Conservation (phyloP, 2,113 vertebrate genomes). For the Nyctibius bracteatus region DNA sequence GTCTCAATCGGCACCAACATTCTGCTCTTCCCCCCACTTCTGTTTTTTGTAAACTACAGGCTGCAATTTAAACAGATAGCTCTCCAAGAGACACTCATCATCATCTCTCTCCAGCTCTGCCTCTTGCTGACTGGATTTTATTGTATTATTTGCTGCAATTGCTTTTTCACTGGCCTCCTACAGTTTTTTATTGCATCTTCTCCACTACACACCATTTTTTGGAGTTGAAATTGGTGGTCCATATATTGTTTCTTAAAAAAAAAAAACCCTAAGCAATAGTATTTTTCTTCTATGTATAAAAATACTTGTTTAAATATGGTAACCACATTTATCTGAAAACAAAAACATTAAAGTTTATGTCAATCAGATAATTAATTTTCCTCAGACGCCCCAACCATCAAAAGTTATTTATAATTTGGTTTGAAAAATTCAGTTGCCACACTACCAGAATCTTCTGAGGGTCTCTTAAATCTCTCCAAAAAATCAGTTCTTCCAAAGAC, state of each 20-base stretch:
- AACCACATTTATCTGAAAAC: background rate
- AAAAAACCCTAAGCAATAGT: background rate
- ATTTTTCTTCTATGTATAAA: background rate
- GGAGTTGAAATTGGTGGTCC: background rate
- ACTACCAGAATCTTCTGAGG: background rate
- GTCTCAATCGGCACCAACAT: background rate
- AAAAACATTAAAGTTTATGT: background rate
- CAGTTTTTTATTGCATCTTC: background rate
- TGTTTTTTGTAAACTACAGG: background rate
- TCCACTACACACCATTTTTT: background rate
- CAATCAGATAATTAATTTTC: background rate
- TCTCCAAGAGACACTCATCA: background rate
- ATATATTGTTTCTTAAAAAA: background rate
- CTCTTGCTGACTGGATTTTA: background rate
- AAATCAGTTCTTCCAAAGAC: background rate
- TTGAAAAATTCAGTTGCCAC: background rate
- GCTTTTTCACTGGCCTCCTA: background rate
- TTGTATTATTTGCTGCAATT: background rate
- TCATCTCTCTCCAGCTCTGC: background rate
- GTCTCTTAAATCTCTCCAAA: background rate
- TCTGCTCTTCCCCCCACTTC: accelerated
- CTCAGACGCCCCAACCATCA: background rate
- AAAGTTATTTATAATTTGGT: background rate
- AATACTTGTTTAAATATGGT: background rate
- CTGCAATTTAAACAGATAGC: background rate